Percentiles rank a stretch among this genome's conserved stretches.
Conservation (phyloP, 2,888 invertebrate genomes). For the Lacanobia oleracea region DNA sequence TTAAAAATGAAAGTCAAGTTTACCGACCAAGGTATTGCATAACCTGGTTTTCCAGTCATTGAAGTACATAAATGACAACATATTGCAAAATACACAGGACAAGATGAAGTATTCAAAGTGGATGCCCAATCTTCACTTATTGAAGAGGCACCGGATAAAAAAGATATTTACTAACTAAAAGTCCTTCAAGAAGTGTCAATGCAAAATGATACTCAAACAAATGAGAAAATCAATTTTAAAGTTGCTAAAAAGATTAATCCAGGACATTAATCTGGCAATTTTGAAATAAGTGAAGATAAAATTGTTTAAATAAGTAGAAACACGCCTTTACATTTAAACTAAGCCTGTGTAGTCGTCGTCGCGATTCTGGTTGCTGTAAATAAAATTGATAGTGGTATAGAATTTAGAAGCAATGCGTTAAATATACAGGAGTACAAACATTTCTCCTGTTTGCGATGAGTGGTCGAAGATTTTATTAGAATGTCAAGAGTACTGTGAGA, state of each 20-base stretch:
- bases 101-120: neutral
- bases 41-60: neutral
- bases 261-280: neutral
- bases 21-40: neutral
- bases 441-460: too few relatives aligned
- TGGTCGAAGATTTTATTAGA: too few relatives aligned
- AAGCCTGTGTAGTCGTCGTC: slow-evolving; percentile 43
- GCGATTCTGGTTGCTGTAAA: slow-evolving; percentile 34
- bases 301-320: neutral
- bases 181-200: neutral
- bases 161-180: neutral
- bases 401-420: neutral
- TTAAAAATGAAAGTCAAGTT: neutral
- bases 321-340: slow-evolving; percentile 44
- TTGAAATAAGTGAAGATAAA: neutral
- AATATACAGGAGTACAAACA: too few relatives aligned
- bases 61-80: neutral
- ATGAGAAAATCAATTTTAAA: neutral
- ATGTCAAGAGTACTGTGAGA: too few relatives aligned
- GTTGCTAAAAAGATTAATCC: neutral
- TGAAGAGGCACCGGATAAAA: neutral
- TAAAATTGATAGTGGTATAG: slow-evolving; percentile 9
- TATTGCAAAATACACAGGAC: neutral
- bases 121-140: neutral
- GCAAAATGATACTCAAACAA: neutral